A percentile compares a stretch with the other conserved stretches of the same genome.
Conservation (phyloP, 2,888 invertebrate genomes). For the Campopleginae sp. region DNA sequence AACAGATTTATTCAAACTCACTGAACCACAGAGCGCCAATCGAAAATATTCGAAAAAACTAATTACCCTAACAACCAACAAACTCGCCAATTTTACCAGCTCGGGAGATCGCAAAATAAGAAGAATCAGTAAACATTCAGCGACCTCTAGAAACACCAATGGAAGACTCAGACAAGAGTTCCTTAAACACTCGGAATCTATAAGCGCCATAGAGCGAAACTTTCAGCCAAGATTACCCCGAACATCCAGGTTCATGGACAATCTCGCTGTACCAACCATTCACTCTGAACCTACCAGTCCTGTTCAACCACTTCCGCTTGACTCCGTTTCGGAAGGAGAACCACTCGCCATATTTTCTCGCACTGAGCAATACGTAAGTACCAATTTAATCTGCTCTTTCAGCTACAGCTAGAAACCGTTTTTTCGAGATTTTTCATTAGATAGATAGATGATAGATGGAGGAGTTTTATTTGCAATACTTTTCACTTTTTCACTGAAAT, state of each 20-base stretch:
- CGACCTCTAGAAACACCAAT: slow-evolving; percentile 48
- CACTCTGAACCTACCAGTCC: slow-evolving; percentile 82
- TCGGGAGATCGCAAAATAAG: slow-evolving; percentile 61
- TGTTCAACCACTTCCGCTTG: slow-evolving; percentile 77
- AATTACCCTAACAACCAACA: slow-evolving; percentile 78
- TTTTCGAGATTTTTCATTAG: background rate
- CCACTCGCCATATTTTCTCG: slow-evolving; percentile 27
- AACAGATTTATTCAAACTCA: background rate
- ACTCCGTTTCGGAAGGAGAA: slow-evolving; percentile 72
- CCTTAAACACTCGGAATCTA: slow-evolving; percentile 76
- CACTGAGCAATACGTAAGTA: slow-evolving; percentile 9
- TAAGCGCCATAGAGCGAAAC: slow-evolving; percentile 71
- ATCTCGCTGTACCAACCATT: slow-evolving; percentile 76
- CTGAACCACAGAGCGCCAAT: background rate
- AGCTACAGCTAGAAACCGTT: background rate
- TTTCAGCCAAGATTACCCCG: slow-evolving; percentile 70
- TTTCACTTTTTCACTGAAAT: too few species aligned
- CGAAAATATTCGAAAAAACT: slow-evolving; percentile 68
- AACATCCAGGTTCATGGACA: slow-evolving; percentile 72
- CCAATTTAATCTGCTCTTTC: background rate
- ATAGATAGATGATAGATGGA: too few species aligned
- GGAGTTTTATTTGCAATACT: too few species aligned
- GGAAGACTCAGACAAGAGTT: slow-evolving; percentile 68
- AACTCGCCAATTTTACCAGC: slow-evolving; percentile 73
- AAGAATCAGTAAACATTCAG: slow-evolving; percentile 52